These are phyloP conservation scores for Notechis scutatus DNA, from an alignment of 2,113 vertebrate species.

Conservation along the genomic window DNA sequence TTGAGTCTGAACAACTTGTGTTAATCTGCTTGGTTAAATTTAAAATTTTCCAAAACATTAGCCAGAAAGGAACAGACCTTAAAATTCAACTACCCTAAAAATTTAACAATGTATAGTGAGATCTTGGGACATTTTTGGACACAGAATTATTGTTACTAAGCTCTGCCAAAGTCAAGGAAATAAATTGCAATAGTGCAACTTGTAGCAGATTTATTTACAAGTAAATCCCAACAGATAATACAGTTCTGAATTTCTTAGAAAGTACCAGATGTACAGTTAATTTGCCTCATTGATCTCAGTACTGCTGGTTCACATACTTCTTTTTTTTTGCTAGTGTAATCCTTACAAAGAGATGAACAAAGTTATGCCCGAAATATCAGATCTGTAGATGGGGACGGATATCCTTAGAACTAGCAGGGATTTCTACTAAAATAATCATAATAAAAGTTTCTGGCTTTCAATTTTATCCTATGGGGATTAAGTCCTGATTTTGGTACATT, in stretches of 20 bases:
- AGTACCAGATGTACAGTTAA: not conserved
- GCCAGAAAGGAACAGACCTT: not conserved
- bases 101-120: not conserved
- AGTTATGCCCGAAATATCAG: not conserved
- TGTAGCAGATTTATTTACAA: not conserved
- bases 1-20: not conserved
- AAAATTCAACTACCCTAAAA: not conserved
- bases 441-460: not conserved
- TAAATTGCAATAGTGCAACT: not conserved
- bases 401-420: not conserved
- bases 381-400: not conserved
- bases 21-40: not conserved
- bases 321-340: not conserved
- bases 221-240: not conserved
- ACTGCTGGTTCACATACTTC: not conserved
- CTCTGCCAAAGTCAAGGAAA: not conserved
- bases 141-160: not conserved
- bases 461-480: not conserved
- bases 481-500: not conserved
- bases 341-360: not conserved
- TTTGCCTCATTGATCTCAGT: not conserved
- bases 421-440: not conserved
- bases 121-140: not conserved
- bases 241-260: not conserved
- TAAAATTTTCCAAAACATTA: not conserved